These are phyloP conservation scores for human DNA, from an alignment of 2,113 vertebrate genomes.

Conservation along the genomic window DNA sequence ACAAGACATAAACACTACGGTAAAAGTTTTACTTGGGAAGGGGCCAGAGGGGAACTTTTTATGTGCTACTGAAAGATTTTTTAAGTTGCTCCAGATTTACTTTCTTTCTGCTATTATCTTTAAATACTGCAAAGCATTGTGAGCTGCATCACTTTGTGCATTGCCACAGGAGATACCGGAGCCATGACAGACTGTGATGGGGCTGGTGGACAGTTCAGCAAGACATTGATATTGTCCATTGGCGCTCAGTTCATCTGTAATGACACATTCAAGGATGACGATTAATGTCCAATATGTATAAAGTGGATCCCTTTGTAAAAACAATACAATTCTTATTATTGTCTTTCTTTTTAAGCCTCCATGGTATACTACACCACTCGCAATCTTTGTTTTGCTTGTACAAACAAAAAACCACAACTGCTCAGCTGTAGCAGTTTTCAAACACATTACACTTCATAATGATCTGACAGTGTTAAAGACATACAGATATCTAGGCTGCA, in stretches of 20 bases:
- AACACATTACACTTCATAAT: background rate
- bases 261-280: slow-evolving; percentile 1
- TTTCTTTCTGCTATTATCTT: slow-evolving; percentile 84
- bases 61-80: background rate
- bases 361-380: background rate
- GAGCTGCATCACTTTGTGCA: slow-evolving; percentile 88
- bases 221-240: slow-evolving; percentile 91
- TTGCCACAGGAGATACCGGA: slow-evolving; percentile 88
- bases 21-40: slow-evolving; percentile 47
- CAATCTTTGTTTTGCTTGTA: background rate
- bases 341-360: background rate
- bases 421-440: background rate
- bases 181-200: slow-evolving; percentile 89
- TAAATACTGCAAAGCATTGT: slow-evolving; percentile 90
- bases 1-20: slow-evolving; percentile 39
- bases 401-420: background rate
- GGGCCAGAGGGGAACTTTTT: background rate
- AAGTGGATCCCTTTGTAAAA: background rate
- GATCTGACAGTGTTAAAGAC: background rate
- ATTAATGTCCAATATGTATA: background rate
- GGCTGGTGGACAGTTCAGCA: slow-evolving; percentile 88
- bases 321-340: background rate
- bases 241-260: slow-evolving; percentile 88
- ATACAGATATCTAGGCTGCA: background rate
- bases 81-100: background rate